Percentiles rank a stretch among this genome's conserved stretches.
Evolutionary conservation across 2,797 vertebrate genomes (phyloP).

Genomic region (Rhinella marina): DNA sequence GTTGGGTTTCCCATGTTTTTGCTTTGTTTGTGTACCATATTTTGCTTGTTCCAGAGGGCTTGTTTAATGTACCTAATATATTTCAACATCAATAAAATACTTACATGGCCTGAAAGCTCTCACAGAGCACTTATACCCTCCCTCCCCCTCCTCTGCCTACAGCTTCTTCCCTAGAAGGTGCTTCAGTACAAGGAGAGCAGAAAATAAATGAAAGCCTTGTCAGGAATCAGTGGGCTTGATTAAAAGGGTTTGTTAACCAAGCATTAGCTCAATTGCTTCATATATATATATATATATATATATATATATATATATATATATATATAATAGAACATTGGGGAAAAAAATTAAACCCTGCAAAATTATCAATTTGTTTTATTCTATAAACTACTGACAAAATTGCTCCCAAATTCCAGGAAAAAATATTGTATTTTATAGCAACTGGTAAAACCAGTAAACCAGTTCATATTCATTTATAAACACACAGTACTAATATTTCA

Average conservation of each 20-base stretch:
- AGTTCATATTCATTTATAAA: too few species aligned
- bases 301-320: too few species aligned
- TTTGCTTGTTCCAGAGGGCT: constrained; percentile 48
- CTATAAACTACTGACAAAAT: too few species aligned
- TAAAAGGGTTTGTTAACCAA: constrained; percentile 38
- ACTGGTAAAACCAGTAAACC: too few species aligned
- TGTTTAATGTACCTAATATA: constrained; percentile 53
- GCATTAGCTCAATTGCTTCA: constrained; percentile 6
- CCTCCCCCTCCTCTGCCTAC: constrained; percentile 32
- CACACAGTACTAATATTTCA: too few species aligned
- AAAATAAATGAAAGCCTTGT: constrained; percentile 36
- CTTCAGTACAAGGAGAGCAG: constrained; percentile 4
- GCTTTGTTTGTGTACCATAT: constrained; percentile 45
- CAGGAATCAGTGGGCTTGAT: constrained; percentile 42
- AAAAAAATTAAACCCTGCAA: too few species aligned
- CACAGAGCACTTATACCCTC: constrained; percentile 35
- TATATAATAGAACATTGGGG: too few species aligned
- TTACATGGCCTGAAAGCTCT: constrained; percentile 48
- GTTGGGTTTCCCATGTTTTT: constrained; percentile 31
- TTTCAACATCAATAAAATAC: constrained; percentile 58
- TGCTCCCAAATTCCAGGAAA: too few species aligned
- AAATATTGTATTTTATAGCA: too few species aligned
- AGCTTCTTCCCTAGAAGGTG: constrained; percentile 30
- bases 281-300: neutral
- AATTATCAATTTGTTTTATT: too few species aligned